Conservation (phyloP, 1,140 invertebrate species). For the Littorina saxatilis region DNA sequence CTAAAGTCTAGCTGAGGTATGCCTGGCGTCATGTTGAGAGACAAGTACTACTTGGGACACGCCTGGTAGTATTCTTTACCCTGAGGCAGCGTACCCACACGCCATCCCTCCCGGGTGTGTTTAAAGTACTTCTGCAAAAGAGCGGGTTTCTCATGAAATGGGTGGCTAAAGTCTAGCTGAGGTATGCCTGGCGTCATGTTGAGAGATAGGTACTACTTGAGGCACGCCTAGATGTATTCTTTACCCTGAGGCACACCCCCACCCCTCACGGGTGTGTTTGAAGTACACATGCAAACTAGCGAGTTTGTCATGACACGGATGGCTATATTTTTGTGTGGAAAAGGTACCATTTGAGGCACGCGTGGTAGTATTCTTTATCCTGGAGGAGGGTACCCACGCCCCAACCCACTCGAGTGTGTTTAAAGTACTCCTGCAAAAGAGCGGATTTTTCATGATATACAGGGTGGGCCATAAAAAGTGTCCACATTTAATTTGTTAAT, state of each 20-base stretch:
- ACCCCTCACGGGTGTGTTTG: slow-evolving; percentile 57
- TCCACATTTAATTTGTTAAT: too few species aligned
- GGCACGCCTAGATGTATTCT: slow-evolving; percentile 73
- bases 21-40: slow-evolving; percentile 66
- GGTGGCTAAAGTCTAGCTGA: neutral
- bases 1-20: neutral
- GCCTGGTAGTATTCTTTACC: slow-evolving; percentile 74
- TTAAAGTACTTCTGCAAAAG: slow-evolving; percentile 69
- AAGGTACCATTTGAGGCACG: slow-evolving; percentile 75
- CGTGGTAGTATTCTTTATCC: slow-evolving; percentile 72
- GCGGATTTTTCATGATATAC: too few species aligned
- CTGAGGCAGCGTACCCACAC: slow-evolving; percentile 66
- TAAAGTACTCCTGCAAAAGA: slow-evolving; percentile 70
- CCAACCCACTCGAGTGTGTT: slow-evolving; percentile 58
- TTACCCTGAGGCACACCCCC: slow-evolving; percentile 71
- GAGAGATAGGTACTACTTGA: slow-evolving; percentile 75
- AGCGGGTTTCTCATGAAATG: too few species aligned
- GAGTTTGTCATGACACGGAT: too few species aligned
- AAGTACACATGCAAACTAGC: too few species aligned
- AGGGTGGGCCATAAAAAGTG: too few species aligned
- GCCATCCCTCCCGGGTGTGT: slow-evolving; percentile 62
- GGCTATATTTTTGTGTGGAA: slow-evolving; percentile 43
- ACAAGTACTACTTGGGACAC: slow-evolving; percentile 75
- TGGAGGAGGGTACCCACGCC: slow-evolving; percentile 68
- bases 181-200: slow-evolving; percentile 62